Conservation (phyloP, 35 echinoderm and acorn worm genomes). For the Apostichopus japonicus region DNA sequence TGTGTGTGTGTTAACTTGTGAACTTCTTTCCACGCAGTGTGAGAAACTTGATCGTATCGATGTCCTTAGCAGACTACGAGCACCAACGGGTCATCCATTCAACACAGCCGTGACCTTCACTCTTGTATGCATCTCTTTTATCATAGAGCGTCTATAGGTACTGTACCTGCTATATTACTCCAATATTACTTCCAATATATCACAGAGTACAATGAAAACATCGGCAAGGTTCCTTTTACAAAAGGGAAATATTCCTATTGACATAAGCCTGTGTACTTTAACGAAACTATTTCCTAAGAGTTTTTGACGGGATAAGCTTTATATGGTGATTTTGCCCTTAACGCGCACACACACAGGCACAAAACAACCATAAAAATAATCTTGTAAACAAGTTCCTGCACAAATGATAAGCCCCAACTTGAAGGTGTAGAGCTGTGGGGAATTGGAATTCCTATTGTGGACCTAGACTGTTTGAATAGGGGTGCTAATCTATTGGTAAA, state of each 20-base stretch:
- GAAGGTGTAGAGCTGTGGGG: not conserved
- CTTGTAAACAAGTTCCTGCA: not conserved
- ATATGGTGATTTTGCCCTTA: not conserved
- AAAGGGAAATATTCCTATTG: not conserved
- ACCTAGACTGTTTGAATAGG: not conserved
- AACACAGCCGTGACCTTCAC: no score
- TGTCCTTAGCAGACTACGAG: no score
- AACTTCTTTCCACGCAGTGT: no score
- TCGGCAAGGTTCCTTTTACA: not conserved
- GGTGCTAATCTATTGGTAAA: not conserved
- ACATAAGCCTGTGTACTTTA: not conserved
- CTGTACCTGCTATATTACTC: not conserved
- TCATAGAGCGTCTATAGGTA: no score
- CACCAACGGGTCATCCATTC: no score
- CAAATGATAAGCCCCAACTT: not conserved
- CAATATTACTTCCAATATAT: not conserved
- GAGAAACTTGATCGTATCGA: no score
- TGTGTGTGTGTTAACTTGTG: no score
- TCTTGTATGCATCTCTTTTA: no score
- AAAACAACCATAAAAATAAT: not conserved
- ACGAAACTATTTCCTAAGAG: not conserved
- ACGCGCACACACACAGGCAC: no score
- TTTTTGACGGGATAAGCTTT: not conserved
- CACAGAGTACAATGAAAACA: not conserved
- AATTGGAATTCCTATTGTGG: not conserved